Evolutionary conservation across 2,113 vertebrate species (phyloP).

Genomic region (Neotragus moschatus): DNA sequence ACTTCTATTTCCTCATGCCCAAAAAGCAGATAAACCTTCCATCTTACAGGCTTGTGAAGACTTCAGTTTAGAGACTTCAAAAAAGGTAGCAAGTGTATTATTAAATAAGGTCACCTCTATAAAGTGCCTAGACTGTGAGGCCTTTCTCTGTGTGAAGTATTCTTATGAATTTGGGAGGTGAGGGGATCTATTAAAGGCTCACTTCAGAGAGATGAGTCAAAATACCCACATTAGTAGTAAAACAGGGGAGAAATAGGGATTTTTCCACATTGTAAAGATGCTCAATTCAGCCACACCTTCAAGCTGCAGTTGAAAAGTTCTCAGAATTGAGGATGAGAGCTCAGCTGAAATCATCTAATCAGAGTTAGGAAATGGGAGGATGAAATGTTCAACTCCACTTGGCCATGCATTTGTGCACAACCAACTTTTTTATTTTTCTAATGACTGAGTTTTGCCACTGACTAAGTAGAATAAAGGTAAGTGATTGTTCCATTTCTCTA

Average conservation of each 20-base stretch:
- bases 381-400: neutral
- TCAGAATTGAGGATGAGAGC: neutral
- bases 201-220: neutral
- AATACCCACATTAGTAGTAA: neutral
- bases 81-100: neutral
- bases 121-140: neutral
- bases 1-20: neutral
- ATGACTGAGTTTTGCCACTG: neutral
- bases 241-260: neutral
- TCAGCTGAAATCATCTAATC: neutral
- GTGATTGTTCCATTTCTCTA: neutral
- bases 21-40: neutral
- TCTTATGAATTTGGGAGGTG: neutral
- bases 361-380: neutral
- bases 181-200: neutral
- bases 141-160: neutral
- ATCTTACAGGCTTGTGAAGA: neutral
- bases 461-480: neutral
- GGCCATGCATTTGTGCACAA: neutral
- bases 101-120: neutral
- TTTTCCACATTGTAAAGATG: neutral
- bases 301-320: neutral
- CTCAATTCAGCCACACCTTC: neutral
- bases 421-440: neutral
- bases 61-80: conserved; percentile 3